Percentiles rank a stretch among this genome's conserved stretches.
Evolutionary conservation across 1,140 invertebrate species (phyloP).

Genomic region (Diachasmimorpha longicaudata): DNA sequence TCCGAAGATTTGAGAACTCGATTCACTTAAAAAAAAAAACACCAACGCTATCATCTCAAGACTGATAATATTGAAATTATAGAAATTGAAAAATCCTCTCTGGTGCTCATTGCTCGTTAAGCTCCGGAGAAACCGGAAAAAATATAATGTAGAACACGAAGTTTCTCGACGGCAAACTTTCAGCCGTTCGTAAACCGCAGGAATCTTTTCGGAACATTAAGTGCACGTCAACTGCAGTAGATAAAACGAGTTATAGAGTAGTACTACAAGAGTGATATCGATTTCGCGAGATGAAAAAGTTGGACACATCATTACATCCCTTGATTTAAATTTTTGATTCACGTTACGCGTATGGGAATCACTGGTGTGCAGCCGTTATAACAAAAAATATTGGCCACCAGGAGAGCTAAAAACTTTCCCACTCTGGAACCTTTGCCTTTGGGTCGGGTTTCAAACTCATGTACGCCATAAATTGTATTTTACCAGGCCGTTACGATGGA

Average conservation of each 20-base stretch:
- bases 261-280: background rate
- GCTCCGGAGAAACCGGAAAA: background rate
- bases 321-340: background rate
- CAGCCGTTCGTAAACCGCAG: background rate
- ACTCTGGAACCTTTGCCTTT: too few relatives aligned
- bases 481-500: too few relatives aligned
- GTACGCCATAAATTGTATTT: too few relatives aligned
- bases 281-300: background rate
- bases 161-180: background rate
- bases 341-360: too few relatives aligned
- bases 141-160: background rate
- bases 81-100: background rate
- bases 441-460: too few relatives aligned
- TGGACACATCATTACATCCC: background rate
- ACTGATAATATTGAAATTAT: background rate
- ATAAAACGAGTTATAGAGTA: background rate
- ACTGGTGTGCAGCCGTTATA: too few relatives aligned
- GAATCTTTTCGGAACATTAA: background rate
- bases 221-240: background rate
- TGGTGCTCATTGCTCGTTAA: background rate
- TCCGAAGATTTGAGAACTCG: background rate
- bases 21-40: background rate
- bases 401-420: too few relatives aligned
- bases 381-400: too few relatives aligned
- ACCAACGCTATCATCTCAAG: background rate